Evolutionary conservation across 2,113 vertebrate species (phyloP).

Genomic region (Triplophysa dalaica): DNA sequence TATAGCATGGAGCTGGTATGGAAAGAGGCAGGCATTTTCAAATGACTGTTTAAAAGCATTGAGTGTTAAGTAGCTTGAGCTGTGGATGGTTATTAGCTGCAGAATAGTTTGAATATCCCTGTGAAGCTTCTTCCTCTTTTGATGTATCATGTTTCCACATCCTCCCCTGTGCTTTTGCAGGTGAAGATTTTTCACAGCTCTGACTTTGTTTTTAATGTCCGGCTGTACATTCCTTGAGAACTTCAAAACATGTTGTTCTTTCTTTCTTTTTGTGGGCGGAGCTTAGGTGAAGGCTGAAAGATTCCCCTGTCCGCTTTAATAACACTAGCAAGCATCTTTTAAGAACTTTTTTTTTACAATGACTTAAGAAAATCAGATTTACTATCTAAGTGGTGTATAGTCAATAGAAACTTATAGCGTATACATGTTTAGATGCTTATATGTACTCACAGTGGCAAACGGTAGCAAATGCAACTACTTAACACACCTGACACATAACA

Average conservation of each 20-base stretch:
- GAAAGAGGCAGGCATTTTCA: neutral
- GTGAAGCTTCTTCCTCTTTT: neutral
- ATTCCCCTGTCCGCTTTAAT: too few relatives aligned
- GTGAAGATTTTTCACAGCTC: neutral
- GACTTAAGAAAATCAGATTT: too few relatives aligned
- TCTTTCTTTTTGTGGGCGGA: neutral
- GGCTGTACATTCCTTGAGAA: neutral
- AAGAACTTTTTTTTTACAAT: too few relatives aligned
- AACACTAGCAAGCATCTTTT: too few relatives aligned
- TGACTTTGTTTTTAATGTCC: neutral
- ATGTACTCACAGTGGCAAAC: too few relatives aligned
- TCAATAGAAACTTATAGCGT: too few relatives aligned
- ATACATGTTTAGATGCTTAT: too few relatives aligned
- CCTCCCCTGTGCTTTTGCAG: conserved; percentile 5
- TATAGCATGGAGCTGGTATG: neutral
- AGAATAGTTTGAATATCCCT: neutral
- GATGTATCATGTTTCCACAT: neutral
- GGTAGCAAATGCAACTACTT: too few relatives aligned
- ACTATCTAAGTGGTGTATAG: too few relatives aligned
- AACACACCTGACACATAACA: too few relatives aligned
- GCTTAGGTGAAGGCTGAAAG: too few relatives aligned
- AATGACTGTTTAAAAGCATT: neutral
- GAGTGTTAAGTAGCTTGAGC: conserved; percentile 5
- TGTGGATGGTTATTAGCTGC: conserved; percentile 3
- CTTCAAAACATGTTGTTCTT: neutral